Base-by-base conservation (phyloP, 2,113 vertebrate species). In the Sterna hirundo region DNA sequence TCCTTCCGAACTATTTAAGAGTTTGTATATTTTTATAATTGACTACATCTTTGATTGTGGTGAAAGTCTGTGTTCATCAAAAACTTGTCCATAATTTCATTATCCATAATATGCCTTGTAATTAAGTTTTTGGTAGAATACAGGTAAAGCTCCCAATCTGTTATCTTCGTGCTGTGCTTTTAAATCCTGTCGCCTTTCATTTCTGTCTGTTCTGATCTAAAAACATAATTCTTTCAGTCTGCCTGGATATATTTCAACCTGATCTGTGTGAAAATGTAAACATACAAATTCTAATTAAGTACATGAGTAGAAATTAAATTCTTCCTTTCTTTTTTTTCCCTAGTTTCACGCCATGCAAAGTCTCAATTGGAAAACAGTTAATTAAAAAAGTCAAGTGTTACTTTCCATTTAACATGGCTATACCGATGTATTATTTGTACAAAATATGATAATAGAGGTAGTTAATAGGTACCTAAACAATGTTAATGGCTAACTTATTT, bases 401-500 rank as follows among this genome's bases (percentile, higher is more conserved):
- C 58, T 90, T 92, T 76, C 57, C 25, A 44, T 76, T 86, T 83
- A 32, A 34, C 10, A 12, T 77, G 46, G 49, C 68, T 83, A 6
- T 88, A 30, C 49, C 65, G 74, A 18, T 79, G 38, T 61, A 32
- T 91, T 91, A 84, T 82, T 91, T 93, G 52, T 85, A 83, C 62
- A 85, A 96, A 83, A 72, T 95, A 89, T 60, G 61, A 26, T 85
- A 83, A 79, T 93, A 30, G 62, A 65, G 40, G 49, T 61, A 77
- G 93, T 93, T 95, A 97, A 96, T 96, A 85, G 70, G 58, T 94
- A 96, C 57, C 91, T 79, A 42, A 93, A 61, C 30, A 62, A 21
- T 29, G 74, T 94, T 94, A 96, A 96, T 94, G 77, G 54, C 32
- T 97, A 78, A 94, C 94, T 93, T 95, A 85, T 87, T 96, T 94